A percentile compares a stretch with the other conserved stretches of the same genome.
Evolutionary conservation across 2,113 vertebrate genomes (phyloP).

Genomic region (Crotophaga sulcirostris): DNA sequence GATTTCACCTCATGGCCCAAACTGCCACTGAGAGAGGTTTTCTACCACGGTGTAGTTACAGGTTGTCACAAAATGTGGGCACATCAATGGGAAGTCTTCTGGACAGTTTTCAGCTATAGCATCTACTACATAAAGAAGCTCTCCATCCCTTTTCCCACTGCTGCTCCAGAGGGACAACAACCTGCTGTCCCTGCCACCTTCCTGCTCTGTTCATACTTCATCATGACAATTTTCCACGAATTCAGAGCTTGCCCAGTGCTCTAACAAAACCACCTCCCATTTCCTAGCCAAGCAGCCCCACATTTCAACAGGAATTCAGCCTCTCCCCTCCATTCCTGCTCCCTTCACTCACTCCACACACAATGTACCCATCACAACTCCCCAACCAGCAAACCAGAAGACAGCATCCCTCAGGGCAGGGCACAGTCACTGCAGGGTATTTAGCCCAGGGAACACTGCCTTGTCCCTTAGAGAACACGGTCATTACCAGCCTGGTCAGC

Average conservation of each 20-base stretch:
- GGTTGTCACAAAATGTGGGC: neutral
- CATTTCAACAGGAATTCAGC: neutral
- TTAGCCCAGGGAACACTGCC: neutral
- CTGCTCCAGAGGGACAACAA: neutral
- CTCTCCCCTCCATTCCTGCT: neutral
- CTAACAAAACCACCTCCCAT: neutral
- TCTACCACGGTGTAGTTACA: fast-evolving
- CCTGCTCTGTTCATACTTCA: neutral
- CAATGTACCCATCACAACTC: neutral
- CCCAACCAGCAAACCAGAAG: neutral
- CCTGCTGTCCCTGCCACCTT: neutral
- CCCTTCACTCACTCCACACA: neutral
- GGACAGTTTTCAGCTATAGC: neutral
- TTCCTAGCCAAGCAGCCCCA: neutral
- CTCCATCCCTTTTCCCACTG: neutral
- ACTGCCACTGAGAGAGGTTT: neutral
- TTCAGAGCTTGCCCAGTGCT: neutral
- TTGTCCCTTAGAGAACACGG: neutral
- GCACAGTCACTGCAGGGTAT: neutral
- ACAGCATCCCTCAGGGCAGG: slow-evolving; percentile 3
- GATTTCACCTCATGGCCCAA: neutral
- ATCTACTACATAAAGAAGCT: neutral
- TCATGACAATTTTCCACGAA: neutral
- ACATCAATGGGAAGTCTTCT: neutral
- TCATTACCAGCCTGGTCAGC: neutral